Evolutionary conservation across 2,797 vertebrate genomes (phyloP).

Genomic region (Silurus lanzhouensis): DNA sequence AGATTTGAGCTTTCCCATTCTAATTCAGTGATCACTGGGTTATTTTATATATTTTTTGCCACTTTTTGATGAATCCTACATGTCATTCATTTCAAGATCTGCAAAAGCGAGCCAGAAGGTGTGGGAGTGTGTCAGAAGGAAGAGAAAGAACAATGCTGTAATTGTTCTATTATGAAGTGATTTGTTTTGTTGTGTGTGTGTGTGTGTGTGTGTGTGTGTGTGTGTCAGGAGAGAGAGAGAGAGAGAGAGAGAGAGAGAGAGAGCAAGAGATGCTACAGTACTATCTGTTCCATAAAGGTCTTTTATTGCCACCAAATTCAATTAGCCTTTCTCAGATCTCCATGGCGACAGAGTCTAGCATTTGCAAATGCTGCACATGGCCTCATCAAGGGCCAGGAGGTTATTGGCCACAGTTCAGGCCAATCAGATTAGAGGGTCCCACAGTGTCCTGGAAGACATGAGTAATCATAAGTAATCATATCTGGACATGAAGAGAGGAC

Average conservation of each 20-base stretch:
- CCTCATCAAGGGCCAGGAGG: conserved; percentile 66
- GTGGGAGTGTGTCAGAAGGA: conserved; percentile 38
- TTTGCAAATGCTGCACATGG: conserved; percentile 69
- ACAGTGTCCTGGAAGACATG: conserved; percentile 64
- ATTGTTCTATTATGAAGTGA: conserved; percentile 41
- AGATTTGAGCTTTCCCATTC: background rate
- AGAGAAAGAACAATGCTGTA: conserved; percentile 31
- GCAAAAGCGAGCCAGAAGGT: conserved; percentile 25
- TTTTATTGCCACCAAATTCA: conserved; percentile 71
- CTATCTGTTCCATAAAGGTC: conserved; percentile 55
- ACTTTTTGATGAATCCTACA: background rate
- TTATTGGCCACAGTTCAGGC: conserved; percentile 66
- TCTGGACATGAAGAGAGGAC: conserved; percentile 49
- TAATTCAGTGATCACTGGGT: background rate
- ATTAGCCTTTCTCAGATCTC: conserved; percentile 75
- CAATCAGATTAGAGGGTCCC: conserved; percentile 75
- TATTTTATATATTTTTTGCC: background rate
- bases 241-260: conserved; percentile 12
- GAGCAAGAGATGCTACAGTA: conserved; percentile 33
- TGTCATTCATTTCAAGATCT: conserved; percentile 10
- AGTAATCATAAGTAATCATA: conserved; percentile 68
- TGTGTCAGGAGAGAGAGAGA: conserved; percentile 15
- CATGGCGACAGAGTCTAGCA: conserved; percentile 69
- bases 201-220: conserved; percentile 28
- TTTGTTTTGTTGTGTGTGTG: conserved; percentile 33